Conservation (phyloP, 2,113 vertebrate genomes). For the Menidia beryllina region DNA sequence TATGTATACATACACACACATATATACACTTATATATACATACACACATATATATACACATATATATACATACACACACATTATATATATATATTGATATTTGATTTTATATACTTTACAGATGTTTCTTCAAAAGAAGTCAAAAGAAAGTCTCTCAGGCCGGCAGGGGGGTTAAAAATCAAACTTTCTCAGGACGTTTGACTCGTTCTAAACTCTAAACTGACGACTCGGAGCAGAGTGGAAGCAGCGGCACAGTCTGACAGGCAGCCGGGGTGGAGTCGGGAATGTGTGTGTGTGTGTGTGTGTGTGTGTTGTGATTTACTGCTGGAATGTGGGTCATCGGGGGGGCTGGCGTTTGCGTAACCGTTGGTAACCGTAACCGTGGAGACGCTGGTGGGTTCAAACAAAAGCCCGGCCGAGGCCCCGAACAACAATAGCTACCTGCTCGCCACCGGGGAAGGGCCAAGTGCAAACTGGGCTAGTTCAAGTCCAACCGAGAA, state of each 20-base stretch:
- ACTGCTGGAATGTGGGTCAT: conserved; percentile 78
- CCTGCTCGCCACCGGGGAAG: background rate
- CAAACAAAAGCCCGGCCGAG: conserved; percentile 51
- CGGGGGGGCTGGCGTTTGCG: conserved; percentile 53
- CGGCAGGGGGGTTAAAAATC: no score
- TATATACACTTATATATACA: no score
- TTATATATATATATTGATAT: no score
- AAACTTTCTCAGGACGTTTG: no score
- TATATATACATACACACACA: no score
- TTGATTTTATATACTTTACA: no score
- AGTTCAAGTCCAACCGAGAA: conserved; percentile 25
- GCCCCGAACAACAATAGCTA: conserved; percentile 4
- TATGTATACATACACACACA: no score
- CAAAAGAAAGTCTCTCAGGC: no score
- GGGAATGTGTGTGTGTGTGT: conserved; percentile 55
- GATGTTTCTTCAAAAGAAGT: no score
- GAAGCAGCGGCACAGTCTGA: conserved; percentile 66
- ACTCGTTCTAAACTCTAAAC: no score
- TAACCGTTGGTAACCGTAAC: conserved; percentile 72
- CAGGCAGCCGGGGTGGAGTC: conserved; percentile 62
- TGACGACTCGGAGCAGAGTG: no score
- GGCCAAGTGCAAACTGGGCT: conserved; percentile 11
- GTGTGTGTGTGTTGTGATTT: conserved; percentile 65
- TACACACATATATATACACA: no score
- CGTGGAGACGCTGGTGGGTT: conserved; percentile 59